A percentile compares a stretch with the other conserved stretches of the same genome.
phyloP scores from a whole-genome alignment of 2,797 vertebrate species.

The Esox lucius region DNA sequence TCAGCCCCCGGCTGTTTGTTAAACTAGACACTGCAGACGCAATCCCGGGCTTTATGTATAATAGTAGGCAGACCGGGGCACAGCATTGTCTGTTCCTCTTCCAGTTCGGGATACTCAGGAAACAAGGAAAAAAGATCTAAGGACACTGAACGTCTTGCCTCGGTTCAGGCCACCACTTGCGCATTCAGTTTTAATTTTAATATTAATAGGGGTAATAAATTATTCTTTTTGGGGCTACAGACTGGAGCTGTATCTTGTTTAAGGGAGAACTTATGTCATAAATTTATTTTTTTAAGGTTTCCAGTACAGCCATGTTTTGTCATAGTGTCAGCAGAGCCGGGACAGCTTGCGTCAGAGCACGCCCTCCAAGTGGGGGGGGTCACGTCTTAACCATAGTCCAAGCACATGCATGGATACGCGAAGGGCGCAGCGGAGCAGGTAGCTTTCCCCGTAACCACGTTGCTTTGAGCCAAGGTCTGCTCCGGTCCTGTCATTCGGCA shows the following conservation, averaged over 20 bases:
- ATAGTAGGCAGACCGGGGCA: not conserved
- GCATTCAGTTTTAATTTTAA: not conserved
- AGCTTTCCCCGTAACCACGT: not conserved
- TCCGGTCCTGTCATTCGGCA: conserved; percentile 13
- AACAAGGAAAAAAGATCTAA: not conserved
- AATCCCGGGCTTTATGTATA: not conserved
- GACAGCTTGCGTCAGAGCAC: not conserved
- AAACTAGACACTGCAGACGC: not conserved
- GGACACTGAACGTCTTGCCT: not conserved
- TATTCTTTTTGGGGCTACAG: not conserved
- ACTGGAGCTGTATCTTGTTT: not conserved
- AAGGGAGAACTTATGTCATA: not conserved
- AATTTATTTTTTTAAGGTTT: not conserved
- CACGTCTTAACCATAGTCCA: not conserved
- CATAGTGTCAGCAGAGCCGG: not conserved
- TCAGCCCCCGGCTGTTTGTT: not conserved
- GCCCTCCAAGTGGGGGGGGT: not conserved
- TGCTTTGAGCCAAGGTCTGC: not conserved
- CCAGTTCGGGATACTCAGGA: not conserved
- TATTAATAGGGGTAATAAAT: not conserved
- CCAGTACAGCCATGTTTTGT: not conserved
- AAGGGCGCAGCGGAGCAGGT: not conserved
- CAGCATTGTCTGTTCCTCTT: not conserved
- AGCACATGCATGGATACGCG: not conserved
- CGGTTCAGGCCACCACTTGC: not conserved